Base-by-base conservation (phyloP, 2,113 vertebrate genomes). In the Onychostruthus taczanowskii region DNA sequence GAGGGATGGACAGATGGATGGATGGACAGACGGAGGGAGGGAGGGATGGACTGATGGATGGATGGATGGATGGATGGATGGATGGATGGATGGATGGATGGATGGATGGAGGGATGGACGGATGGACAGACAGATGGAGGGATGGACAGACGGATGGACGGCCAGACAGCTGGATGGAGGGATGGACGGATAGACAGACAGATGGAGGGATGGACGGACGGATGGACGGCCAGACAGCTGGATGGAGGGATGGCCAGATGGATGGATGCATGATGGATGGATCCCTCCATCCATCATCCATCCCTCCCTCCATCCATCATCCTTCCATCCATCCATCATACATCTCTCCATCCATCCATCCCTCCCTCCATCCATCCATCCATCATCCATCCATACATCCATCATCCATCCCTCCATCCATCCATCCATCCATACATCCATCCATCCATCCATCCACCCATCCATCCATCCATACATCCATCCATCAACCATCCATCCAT, bases 31-130 rank as follows among this genome's bases (percentile, higher is more conserved):
- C 0, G 28, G 28, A 53, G 0, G 10, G 52, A 53, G 1, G 10
- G 28, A 53, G 0, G 17, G 52, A 53, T 1, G 28, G 52, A 53
- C 0, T 2, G 52, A 53, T 0, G 10, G 28, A 30, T 2, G 16
- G 50, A 52, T 0, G 6, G 50, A 52, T 0, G 9, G 16, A 28
- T 1, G 16, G 27, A 53, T 0, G 52, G 28, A 53, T 7, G 20
- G 46, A 46, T 2, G 5, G 44, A 46, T 2, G 44, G 44, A 46
- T 20, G 44, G 46, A 46, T 4, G 8, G 44, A 46, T 2, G 19
- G 44, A 47, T 6, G 21, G 46, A 47, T 4, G 46, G 46, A 47
- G 3, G 46, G 46, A 47, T 6, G 11, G 46, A 47, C 1, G 16
- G 27, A 52, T 3, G 16, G 27, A n/a, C n/a, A n/a, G n/a, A n/a